These are phyloP conservation scores for Spermophilus dauricus DNA, from an alignment of 2,113 vertebrate species.

Conservation along the genomic window DNA sequence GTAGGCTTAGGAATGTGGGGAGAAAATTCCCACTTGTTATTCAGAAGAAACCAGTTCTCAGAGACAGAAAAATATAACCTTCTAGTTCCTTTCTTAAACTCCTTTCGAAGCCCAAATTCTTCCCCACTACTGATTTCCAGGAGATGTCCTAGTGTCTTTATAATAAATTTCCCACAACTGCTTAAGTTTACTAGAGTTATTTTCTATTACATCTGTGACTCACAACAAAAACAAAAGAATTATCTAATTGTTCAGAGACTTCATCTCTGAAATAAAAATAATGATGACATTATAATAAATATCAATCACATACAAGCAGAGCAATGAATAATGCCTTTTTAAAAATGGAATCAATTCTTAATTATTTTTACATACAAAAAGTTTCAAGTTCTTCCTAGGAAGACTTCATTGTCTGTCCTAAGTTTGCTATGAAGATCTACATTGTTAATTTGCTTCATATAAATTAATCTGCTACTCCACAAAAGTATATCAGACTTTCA, in stretches of 20 bases:
- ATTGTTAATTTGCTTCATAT: slow-evolving; percentile 20
- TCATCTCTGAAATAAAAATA: slow-evolving; percentile 48
- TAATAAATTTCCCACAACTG: neutral
- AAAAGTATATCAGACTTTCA: slow-evolving; percentile 62
- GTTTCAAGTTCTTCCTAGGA: slow-evolving; percentile 12
- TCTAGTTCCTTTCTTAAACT: neutral
- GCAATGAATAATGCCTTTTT: neutral
- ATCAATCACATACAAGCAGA: neutral
- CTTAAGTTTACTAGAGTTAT: neutral
- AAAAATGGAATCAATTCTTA: slow-evolving; percentile 30
- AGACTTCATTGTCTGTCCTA: neutral
- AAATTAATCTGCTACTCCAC: slow-evolving; percentile 59
- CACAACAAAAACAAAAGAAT: slow-evolving; percentile 42
- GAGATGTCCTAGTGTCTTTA: neutral
- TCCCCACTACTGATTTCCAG: neutral
- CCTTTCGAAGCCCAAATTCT: neutral
- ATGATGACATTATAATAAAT: slow-evolving; percentile 38
- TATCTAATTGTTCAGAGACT: slow-evolving; percentile 48
- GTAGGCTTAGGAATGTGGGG: neutral
- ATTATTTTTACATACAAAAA: slow-evolving; percentile 58
- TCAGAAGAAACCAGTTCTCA: neutral
- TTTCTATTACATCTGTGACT: neutral
- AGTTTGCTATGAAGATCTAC: neutral
- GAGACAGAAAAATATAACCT: neutral
- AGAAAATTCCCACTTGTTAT: neutral